Conservation (phyloP, 2,888 invertebrate genomes). For the Crepidodera aurea region DNA sequence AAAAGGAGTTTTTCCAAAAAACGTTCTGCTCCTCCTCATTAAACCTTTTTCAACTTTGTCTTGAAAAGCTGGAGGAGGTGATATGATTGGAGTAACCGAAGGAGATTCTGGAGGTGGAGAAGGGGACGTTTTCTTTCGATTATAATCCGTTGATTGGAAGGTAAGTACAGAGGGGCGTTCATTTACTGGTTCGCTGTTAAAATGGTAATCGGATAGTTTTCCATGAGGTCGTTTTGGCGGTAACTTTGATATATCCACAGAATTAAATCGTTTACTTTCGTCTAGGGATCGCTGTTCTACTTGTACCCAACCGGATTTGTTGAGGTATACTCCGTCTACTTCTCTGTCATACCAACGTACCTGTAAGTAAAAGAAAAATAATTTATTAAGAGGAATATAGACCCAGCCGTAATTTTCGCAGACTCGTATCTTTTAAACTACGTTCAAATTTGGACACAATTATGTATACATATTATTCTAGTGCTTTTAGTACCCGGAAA, state of each 20-base stretch:
- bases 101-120: slow-evolving; percentile 65
- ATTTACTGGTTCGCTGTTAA: slow-evolving; percentile 58
- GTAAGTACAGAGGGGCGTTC: slow-evolving; percentile 22
- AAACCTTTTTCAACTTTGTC: slow-evolving; percentile 57
- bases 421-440: too few species aligned
- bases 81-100: slow-evolving; percentile 73
- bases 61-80: slow-evolving; percentile 76
- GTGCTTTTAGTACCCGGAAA: too few species aligned
- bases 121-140: slow-evolving; percentile 55
- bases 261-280: slow-evolving; percentile 55
- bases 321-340: slow-evolving; percentile 68
- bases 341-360: slow-evolving; percentile 65
- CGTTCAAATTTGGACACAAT: too few species aligned
- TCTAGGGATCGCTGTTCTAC: slow-evolving; percentile 67
- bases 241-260: slow-evolving; percentile 35
- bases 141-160: slow-evolving; percentile 48
- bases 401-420: too few species aligned
- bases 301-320: slow-evolving; percentile 67
- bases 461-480: too few species aligned
- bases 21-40: slow-evolving; percentile 50
- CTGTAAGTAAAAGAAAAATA: slow-evolving; percentile 5
- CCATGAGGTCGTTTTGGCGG: slow-evolving; percentile 54
- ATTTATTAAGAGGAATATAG: too few species aligned
- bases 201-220: slow-evolving; percentile 65
- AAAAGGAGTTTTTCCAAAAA: slow-evolving; percentile 64